Evolutionary conservation across 2,888 invertebrate genomes (phyloP).

Genomic region (Liposcelis brunnea): DNA sequence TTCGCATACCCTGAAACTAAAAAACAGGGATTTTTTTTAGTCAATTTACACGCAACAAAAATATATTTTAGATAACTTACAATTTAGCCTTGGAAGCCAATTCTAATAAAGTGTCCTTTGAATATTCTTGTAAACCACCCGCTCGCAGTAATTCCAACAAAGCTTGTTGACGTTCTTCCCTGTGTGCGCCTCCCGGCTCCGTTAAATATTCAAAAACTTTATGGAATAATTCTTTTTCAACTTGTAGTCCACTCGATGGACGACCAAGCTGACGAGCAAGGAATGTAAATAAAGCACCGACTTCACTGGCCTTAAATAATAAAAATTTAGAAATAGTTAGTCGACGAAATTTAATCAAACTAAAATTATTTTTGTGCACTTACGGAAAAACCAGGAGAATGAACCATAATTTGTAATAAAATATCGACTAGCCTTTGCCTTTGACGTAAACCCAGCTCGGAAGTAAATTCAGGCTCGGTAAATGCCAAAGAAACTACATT

Average conservation of each 20-base stretch:
- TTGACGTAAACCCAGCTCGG: slow-evolving; percentile 50
- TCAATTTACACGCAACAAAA: not conserved
- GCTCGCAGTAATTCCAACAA: slow-evolving; percentile 49
- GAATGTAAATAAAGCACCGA: slow-evolving; percentile 45
- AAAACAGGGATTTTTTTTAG: not conserved
- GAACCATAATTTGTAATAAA: slow-evolving; percentile 48
- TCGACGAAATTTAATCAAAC: too few relatives aligned
- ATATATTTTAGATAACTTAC: slow-evolving; percentile 24
- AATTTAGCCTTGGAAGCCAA: slow-evolving; percentile 47
- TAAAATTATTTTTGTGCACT: slow-evolving; percentile 22
- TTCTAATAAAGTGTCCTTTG: slow-evolving; percentile 37
- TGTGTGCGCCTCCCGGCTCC: slow-evolving; percentile 14
- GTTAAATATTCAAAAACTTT: slow-evolving; percentile 36
- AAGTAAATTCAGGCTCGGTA: slow-evolving; percentile 59
- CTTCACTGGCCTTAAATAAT: slow-evolving; percentile 34
- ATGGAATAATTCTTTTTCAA: slow-evolving; percentile 36
- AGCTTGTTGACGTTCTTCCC: slow-evolving; percentile 48
- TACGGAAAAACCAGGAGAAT: slow-evolving; percentile 43
- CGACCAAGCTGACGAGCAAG: slow-evolving; percentile 44
- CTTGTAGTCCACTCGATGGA: slow-evolving; percentile 20
- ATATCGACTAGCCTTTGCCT: slow-evolving; percentile 64
- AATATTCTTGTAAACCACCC: slow-evolving; percentile 38
- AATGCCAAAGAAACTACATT: slow-evolving; percentile 74
- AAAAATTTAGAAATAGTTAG: slow-evolving; percentile 10
- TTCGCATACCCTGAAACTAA: slow-evolving; percentile 50